Evolutionary conservation across 53 echinoderm and acorn worm species (phyloP).

Genomic region (Arbacia lixula): DNA sequence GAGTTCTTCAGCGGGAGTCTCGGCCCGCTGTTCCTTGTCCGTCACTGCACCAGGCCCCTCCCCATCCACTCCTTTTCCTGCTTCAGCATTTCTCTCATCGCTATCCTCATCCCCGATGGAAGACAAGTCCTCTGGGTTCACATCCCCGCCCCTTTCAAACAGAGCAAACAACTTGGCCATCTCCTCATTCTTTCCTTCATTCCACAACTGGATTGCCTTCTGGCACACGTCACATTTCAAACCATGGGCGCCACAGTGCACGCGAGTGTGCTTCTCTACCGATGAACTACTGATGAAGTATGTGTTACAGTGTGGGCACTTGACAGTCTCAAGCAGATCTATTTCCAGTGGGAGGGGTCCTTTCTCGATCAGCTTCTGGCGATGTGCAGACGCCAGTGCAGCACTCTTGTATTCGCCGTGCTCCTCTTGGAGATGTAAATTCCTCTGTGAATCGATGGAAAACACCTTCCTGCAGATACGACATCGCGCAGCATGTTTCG

Average conservation of each 20-base stretch:
- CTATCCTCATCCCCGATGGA: too few relatives aligned
- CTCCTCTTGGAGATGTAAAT: background rate
- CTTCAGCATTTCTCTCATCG: too few relatives aligned
- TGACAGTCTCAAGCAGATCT: background rate
- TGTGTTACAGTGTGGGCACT: conserved; percentile 5
- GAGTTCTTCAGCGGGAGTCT: too few relatives aligned
- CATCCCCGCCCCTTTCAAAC: too few relatives aligned
- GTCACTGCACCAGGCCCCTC: too few relatives aligned
- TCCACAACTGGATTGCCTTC: conserved; percentile 18
- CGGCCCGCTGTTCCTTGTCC: too few relatives aligned
- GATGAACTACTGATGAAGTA: background rate
- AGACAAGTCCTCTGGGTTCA: too few relatives aligned
- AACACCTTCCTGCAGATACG: too few relatives aligned
- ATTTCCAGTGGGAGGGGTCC: background rate
- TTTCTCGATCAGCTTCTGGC: background rate
- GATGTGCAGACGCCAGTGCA: too few relatives aligned
- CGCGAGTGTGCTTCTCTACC: background rate
- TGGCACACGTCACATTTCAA: conserved; percentile 11
- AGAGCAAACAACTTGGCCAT: background rate
- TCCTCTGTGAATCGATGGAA: too few relatives aligned
- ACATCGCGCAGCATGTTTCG: too few relatives aligned
- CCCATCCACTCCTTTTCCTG: too few relatives aligned
- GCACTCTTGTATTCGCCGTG: conserved; percentile 5
- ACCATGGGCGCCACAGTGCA: conserved; percentile 11
- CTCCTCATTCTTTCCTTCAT: conserved; percentile 28